A percentile compares a stretch with the other conserved stretches of the same genome.
Evolutionary conservation across 2,797 vertebrate genomes (phyloP).

Genomic region (Holocentrus rufus): DNA sequence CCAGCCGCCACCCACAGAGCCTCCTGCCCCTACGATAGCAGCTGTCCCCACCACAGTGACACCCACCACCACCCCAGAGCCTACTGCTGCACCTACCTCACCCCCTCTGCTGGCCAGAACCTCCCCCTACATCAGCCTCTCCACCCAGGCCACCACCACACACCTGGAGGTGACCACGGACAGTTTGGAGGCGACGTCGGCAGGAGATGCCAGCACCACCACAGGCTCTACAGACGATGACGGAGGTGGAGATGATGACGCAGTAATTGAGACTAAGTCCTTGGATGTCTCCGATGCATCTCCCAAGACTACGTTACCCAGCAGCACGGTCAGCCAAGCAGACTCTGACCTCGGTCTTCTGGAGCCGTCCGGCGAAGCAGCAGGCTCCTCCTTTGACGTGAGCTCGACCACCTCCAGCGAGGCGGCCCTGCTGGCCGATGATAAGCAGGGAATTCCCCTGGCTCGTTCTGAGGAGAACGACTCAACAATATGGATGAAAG

Average conservation of each 20-base stretch:
- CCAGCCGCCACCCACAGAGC: constrained; percentile 59
- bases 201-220: constrained; percentile 15
- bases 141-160: constrained; percentile 48
- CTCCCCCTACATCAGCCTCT: constrained; percentile 42
- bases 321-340: constrained; percentile 42
- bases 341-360: constrained; percentile 40
- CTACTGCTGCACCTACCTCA: constrained; percentile 43
- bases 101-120: constrained; percentile 29
- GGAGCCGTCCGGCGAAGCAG: constrained; percentile 48
- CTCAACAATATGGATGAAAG: constrained; percentile 29
- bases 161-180: constrained; percentile 18
- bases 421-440: constrained; percentile 32
- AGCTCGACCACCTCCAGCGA: constrained; percentile 50
- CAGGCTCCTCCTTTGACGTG: constrained; percentile 47
- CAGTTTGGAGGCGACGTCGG: constrained; percentile 18
- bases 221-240: constrained; percentile 41
- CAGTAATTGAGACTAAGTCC: not conserved
- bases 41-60: constrained; percentile 42
- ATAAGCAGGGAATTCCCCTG: constrained; percentile 29
- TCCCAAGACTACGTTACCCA: constrained; percentile 49
- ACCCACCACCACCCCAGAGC: constrained; percentile 42
- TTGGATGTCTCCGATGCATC: constrained; percentile 20
- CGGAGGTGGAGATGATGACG: not conserved
- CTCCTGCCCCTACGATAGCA: constrained; percentile 58
- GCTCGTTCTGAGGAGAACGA: constrained; percentile 39